phyloP scores from a whole-genome alignment of 2,888 invertebrate species.

The Pristionchus exspectatus region DNA sequence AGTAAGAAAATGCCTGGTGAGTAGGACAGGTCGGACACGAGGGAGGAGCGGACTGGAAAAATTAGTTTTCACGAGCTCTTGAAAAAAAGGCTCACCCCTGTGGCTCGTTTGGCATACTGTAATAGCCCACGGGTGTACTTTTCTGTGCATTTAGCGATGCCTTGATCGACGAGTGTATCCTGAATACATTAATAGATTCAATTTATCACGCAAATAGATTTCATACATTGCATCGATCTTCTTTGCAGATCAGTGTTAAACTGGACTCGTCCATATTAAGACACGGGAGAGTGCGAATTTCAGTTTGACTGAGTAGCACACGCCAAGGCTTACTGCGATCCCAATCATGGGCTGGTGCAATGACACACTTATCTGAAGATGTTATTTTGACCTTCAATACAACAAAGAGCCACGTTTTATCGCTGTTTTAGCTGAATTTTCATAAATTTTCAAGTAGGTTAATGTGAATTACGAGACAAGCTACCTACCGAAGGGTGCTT shows the following conservation, averaged over 20 bases:
- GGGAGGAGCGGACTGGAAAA: background rate
- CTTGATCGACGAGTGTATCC: background rate
- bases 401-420: background rate
- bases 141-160: background rate
- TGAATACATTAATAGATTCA: background rate
- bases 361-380: background rate
- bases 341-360: background rate
- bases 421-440: background rate
- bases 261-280: background rate
- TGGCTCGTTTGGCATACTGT: background rate
- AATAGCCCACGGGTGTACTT: background rate
- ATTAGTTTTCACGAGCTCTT: background rate
- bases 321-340: background rate
- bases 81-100: background rate
- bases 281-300: background rate
- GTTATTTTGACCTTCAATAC: background rate
- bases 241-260: background rate
- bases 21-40: background rate
- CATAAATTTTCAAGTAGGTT: background rate
- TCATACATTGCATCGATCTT: background rate
- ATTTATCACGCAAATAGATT: background rate
- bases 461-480: too few species aligned
- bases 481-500: background rate
- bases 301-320: background rate
- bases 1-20: too few species aligned